phyloP scores from a whole-genome alignment of 2,797 vertebrate species.

The Miichthys miiuy region DNA sequence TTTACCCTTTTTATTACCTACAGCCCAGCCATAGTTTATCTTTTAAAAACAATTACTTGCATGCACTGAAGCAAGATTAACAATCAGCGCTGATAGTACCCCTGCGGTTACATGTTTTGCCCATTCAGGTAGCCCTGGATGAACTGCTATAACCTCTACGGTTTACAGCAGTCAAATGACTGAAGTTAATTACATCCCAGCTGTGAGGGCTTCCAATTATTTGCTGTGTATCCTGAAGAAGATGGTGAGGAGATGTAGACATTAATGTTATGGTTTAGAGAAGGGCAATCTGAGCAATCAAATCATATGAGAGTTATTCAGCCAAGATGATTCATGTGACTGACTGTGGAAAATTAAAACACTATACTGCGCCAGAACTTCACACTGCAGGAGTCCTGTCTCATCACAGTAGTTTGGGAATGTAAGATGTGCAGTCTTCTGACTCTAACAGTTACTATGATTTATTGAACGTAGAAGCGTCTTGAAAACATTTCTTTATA shows the following conservation, averaged over 20 bases:
- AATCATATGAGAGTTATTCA: constrained; percentile 69
- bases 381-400: constrained; percentile 3
- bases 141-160: constrained; percentile 34
- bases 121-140: background rate
- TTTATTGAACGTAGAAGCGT: background rate
- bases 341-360: constrained; percentile 38
- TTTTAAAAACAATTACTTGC: background rate
- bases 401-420: constrained; percentile 1
- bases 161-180: constrained; percentile 58
- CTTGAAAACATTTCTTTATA: background rate
- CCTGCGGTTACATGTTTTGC: constrained; percentile 12
- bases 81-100: background rate
- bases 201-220: constrained; percentile 67
- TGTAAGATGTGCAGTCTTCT: background rate
- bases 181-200: constrained; percentile 60
- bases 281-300: constrained; percentile 73
- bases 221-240: constrained; percentile 26
- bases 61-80: background rate
- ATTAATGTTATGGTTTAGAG: constrained; percentile 64
- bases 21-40: background rate
- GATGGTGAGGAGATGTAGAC: constrained; percentile 20
- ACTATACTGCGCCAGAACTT: constrained; percentile 8
- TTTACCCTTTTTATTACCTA: background rate
- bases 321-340: constrained; percentile 56
- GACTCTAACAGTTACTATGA: background rate